Evolutionary conservation across 2,888 invertebrate species (phyloP), one percentile per base, ranked within the genome.

Genomic region (Camptogramma bilineatum): DNA sequence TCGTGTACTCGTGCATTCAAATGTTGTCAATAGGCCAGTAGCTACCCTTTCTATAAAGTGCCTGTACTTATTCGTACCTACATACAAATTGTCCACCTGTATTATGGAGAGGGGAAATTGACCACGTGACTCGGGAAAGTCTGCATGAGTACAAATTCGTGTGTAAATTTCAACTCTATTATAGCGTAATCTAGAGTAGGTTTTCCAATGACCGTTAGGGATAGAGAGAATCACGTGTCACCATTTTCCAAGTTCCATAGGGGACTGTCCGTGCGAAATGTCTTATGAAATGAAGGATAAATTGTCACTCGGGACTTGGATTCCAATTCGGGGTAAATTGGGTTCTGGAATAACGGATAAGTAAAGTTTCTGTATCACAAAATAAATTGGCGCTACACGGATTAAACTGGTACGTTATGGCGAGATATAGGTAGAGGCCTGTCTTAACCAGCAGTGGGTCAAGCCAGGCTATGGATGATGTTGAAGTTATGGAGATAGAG

Each of bases 221-320:
- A 55, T 62, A 47, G 71, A 67, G 74, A 66, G 72, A 70, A 72
- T 79, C 81, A 83, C 84, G 82, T 80, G 81, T 78, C 71, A 70
- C 70, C 71, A 70, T 74, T 72, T 73, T 67, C 66, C 62, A 74
- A 79, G 83, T 83, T 78, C 79, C 78, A 84, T 81, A 81, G 79
- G 78, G 78, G 80, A 75, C 78, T 82, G 79, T 76, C 78, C 87
- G 87, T 86, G 87, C 86, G 84, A 81, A 80, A 80, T 77, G 73
- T 79, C 80, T 81, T 82, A 83, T 80, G 77, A 80, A 82, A 83
- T 83, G 79, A 81, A 79, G 84, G 82, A 77, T 82, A 85, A 84
- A 84, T 83, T 81, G 81, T 81, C 82, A 70, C 81, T 60, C 67
- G 80, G 79, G 84, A 82, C 73, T 81, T 72, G 73, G 70, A 70